phyloP scores from a whole-genome alignment of 2,888 invertebrate species.

The Drosophila paracracens region DNA sequence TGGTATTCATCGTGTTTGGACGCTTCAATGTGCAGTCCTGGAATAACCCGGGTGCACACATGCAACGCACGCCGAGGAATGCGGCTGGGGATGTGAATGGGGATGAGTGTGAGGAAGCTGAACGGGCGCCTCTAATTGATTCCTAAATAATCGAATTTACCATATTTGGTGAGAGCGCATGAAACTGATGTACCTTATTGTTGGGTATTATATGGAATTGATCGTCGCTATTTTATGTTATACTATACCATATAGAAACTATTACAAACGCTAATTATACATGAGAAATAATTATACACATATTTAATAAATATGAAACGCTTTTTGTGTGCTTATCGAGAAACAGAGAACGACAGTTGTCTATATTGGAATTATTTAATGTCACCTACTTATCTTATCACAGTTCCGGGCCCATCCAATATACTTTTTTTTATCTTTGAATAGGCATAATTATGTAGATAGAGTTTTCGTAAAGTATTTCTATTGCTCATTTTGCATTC shows the following conservation, averaged over 20 bases:
- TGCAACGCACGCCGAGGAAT: constrained; percentile 7
- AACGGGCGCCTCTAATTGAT: constrained; percentile 56
- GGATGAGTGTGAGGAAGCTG: constrained; percentile 18
- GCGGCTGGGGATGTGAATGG: neutral
- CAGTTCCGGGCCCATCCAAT: neutral
- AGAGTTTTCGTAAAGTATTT: neutral
- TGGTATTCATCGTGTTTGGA: constrained; percentile 89
- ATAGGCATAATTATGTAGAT: neutral
- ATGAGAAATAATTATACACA: constrained; percentile 35
- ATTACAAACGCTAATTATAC: constrained; percentile 34
- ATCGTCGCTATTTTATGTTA: constrained; percentile 43
- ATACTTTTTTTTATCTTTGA: neutral
- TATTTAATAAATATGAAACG: constrained; percentile 30
- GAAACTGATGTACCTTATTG: constrained; percentile 70
- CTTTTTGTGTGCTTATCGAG: constrained; percentile 31
- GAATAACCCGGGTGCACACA: constrained; percentile 86
- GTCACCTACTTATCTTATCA: neutral
- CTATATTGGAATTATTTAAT: neutral
- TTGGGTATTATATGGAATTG: constrained; percentile 59
- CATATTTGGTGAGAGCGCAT: constrained; percentile 28
- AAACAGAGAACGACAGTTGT: neutral
- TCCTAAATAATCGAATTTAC: constrained; percentile 53
- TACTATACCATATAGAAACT: constrained; percentile 13
- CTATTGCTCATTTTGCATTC: neutral
- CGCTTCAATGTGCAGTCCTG: constrained; percentile 89